Conservation (phyloP, 1,140 invertebrate species). For the Melipona quadrifasciata region DNA sequence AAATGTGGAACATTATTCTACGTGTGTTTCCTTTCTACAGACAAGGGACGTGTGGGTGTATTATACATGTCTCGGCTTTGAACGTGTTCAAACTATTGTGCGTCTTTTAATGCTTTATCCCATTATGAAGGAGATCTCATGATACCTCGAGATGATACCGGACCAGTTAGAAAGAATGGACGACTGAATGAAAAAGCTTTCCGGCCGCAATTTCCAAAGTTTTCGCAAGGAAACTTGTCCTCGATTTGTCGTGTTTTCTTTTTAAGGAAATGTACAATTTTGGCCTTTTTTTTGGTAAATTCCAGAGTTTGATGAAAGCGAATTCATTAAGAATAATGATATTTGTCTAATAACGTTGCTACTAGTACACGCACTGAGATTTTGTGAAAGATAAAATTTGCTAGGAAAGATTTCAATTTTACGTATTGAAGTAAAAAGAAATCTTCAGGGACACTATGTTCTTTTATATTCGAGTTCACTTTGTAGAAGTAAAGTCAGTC, state of each 20-base stretch:
- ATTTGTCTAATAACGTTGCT: too few species aligned
- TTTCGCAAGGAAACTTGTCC: background rate
- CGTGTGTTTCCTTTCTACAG: background rate
- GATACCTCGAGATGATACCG: background rate
- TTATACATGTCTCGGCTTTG: background rate
- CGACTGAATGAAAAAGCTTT: background rate
- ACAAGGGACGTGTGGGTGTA: background rate
- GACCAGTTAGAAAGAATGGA: too few species aligned
- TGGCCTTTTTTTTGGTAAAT: background rate
- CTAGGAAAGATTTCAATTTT: background rate
- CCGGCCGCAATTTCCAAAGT: background rate
- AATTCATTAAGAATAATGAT: too few species aligned
- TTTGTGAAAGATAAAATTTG: too few species aligned
- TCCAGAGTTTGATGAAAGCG: background rate
- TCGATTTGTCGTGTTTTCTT: background rate
- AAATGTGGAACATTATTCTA: slow-evolving; percentile 2
- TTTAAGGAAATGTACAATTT: too few species aligned
- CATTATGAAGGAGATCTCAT: background rate
- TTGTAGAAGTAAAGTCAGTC: background rate
- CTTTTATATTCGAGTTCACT: background rate
- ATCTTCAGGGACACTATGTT: background rate
- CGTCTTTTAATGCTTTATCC: slow-evolving; percentile 1
- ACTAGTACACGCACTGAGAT: too few species aligned
- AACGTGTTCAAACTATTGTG: background rate
- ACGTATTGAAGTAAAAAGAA: background rate